Evolutionary conservation across 2,888 invertebrate species (phyloP).

Genomic region (Epinotia ramella): DNA sequence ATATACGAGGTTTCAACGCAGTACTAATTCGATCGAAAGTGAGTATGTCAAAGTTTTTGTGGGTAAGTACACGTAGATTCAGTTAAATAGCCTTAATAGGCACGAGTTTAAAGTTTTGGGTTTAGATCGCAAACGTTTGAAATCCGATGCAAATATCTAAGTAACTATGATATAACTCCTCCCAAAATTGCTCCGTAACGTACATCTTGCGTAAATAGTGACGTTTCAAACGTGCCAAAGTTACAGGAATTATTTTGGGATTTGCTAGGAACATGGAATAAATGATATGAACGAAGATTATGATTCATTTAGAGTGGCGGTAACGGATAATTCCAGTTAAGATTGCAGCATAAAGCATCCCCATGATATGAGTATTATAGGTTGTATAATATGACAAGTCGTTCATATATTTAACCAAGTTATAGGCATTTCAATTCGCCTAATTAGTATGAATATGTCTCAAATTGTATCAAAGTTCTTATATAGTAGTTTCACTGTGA

Average conservation of each 20-base stretch:
- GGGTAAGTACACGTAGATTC: not conserved
- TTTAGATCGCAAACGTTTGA: constrained; percentile 33
- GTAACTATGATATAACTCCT: constrained; percentile 32
- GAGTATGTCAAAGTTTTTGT: not conserved
- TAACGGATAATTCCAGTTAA: not conserved
- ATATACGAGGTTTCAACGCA: constrained; percentile 5
- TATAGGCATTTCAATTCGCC: constrained; percentile 41
- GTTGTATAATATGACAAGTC: not conserved
- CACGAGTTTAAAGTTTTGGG: constrained; percentile 19
- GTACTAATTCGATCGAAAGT: not conserved
- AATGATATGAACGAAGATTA: constrained; percentile 35
- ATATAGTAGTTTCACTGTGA: constrained; percentile 40
- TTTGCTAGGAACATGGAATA: constrained; percentile 24
- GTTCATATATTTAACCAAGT: constrained; percentile 31
- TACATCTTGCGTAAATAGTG: not conserved
- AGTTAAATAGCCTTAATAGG: constrained; percentile 5
- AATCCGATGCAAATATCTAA: constrained; percentile 35
- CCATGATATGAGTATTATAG: not conserved
- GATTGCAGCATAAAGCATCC: not conserved
- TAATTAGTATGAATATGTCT: constrained; percentile 46
- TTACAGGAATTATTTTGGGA: constrained; percentile 20
- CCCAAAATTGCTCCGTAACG: constrained; percentile 20
- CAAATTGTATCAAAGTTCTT: not conserved
- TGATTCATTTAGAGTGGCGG: not conserved
- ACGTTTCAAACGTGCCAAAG: constrained; percentile 12